phyloP scores from a whole-genome alignment of 2,113 vertebrate genomes.

The Guaruba guarouba region DNA sequence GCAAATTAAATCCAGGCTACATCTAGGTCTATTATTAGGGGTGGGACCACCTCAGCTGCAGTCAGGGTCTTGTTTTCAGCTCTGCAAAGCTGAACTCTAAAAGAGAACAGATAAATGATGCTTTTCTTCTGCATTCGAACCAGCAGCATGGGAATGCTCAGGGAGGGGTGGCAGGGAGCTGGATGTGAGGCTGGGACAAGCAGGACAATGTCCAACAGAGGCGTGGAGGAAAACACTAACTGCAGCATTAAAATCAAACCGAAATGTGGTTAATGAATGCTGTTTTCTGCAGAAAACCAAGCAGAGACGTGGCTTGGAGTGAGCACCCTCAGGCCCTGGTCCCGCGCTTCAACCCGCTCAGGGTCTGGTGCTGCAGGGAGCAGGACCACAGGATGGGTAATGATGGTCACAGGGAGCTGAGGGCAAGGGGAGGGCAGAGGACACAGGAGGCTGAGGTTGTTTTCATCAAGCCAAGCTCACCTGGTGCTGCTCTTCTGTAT shows the following conservation, averaged over 20 bases:
- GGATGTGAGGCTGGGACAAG: background rate
- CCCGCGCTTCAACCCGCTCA: fast-evolving
- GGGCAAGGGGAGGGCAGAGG: background rate
- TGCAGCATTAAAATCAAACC: too few species aligned
- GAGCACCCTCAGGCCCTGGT: background rate
- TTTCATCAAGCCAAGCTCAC: background rate
- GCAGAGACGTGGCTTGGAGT: fast-evolving
- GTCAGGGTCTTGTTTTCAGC: background rate
- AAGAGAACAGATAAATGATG: background rate
- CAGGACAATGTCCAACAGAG: background rate
- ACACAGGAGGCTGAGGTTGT: background rate
- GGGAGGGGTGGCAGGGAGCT: background rate
- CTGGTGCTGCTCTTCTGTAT: background rate
- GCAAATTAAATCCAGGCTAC: background rate
- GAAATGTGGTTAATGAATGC: background rate
- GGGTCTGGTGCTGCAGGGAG: background rate
- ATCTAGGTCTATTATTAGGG: background rate
- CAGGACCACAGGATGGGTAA: background rate
- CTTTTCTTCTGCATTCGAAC: background rate
- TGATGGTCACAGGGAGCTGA: background rate
- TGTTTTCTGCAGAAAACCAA: background rate
- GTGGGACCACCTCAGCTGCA: background rate
- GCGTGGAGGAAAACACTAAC: background rate
- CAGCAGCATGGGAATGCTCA: background rate
- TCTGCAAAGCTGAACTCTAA: background rate